Evolutionary conservation across 2,888 invertebrate species (phyloP), one percentile per base, ranked within the genome.

Genomic region (Cecidostiba fungosa): DNA sequence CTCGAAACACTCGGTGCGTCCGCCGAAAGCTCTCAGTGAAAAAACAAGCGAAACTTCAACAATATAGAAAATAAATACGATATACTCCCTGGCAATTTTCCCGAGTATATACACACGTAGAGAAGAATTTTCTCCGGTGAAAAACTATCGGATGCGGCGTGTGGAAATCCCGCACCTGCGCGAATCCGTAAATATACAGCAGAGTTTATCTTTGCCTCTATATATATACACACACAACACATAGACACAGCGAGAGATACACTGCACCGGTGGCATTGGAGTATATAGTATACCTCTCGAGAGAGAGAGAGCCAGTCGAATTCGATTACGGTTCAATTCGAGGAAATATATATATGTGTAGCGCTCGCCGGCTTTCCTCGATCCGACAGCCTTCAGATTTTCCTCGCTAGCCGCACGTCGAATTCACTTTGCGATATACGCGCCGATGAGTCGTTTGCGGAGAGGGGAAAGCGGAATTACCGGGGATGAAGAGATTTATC

Each of bases 241-340:
- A 50, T 3, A 50, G 4, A 10, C 1, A 8, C 8, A 23, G 26
- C 66, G 29, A 26, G 29, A 2, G 66, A 54, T 54, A n/a, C n/a
- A 29, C 29, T 5, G 39, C 16, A 50, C 47, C 32, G 8, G 19
- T 16, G 19, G 70, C 16, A 39, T 12, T n/a, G 6, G 32, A 19
- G 3, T n/a, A 36, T 59, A n/a, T n/a, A 32, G 36, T 3, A 70
- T 32, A 4, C 10, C 26, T 26, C 19, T 23, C 26, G 73, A 23
- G n/a, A n/a, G n/a, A n/a, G n/a, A n/a, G n/a, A n/a, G 47, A 23
- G 62, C 59, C 72, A 26, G 36, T 26, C 70, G 79, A 79, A 79
- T 74, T 84, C 74, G 79, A 84, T 84, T 84, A 79, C 50, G 39
- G 29, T 54, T 39, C 77, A 70, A 82, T 77, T 77, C 54, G 36